Base-by-base conservation (phyloP, 2,888 invertebrate species). In the Holacanthella duospinosa region DNA sequence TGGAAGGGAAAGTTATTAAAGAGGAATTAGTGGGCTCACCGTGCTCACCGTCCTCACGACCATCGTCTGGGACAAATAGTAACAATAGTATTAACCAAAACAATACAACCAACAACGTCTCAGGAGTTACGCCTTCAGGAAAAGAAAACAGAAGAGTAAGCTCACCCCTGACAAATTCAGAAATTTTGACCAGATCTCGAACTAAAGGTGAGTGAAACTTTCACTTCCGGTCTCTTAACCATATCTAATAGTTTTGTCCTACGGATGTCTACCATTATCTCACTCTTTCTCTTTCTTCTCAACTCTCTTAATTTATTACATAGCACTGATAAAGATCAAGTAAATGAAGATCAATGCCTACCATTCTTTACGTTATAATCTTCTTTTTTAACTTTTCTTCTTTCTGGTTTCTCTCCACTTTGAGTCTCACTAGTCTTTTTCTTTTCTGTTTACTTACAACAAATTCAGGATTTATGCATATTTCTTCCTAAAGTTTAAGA, bases 1-100 rank as follows among this genome's bases (percentile, higher is more conserved):
- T 73, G 73, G 73, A 73, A 69, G 73, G 73, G 62, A 73, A 73
- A 69, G 68, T 69, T 60, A 73, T 73, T 62, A 73, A 73, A 68
- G 73, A 73, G 61, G 73, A 73, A 68, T 68, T 68, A 56, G 58
- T 63, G 53, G 64, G 62, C 43, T 68, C 68, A 56, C 68, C 68
- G 29, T 62, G 65, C 48, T 66, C 68, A 43, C 62, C 66, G 28
- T 48, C 63, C 43, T 57, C 60, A 53, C 27, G 48, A 25, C 28
- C 56, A 4, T 48, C 48, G 6, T 43, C 21, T 26, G 43, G 9
- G 9, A 21, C 3, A 19, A 44, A 59, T 21, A 6, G 44, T 2
- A 58, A 4, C n/a, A 21, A n/a, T 24, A 29, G 58, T 29, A 4
- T 26, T 24, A 27, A 24, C 26, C 4, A 9, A 12, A n/a, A 53